Percentiles rank a stretch among this genome's conserved stretches.
phyloP scores from a whole-genome alignment of 1,140 invertebrate species.

The Leptonema lineaticorne region DNA sequence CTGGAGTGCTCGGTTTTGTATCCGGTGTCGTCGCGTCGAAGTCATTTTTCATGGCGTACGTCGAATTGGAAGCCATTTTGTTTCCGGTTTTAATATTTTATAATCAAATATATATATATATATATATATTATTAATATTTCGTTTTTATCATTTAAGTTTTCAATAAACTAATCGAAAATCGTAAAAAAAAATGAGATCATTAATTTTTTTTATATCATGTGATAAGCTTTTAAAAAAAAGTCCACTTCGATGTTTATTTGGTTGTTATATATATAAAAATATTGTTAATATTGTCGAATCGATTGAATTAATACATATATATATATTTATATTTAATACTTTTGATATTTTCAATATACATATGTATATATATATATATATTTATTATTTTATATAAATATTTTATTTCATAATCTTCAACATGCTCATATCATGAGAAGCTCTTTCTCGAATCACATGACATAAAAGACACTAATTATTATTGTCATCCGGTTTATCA shows the following conservation, averaged over 20 bases:
- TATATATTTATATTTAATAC: too few relatives aligned
- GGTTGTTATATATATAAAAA: neutral
- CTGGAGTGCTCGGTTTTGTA: conserved; percentile 33
- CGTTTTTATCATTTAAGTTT: neutral
- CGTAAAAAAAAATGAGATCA: neutral
- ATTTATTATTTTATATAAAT: neutral
- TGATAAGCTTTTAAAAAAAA: neutral
- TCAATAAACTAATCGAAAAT: neutral
- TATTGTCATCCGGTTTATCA: conserved; percentile 22
- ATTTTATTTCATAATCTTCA: conserved; percentile 13
- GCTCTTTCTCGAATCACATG: conserved; percentile 18
- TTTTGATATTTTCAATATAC: too few relatives aligned
- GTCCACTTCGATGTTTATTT: neutral
- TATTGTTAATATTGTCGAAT: neutral
- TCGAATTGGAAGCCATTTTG: conserved; percentile 36
- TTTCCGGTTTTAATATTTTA: too few relatives aligned
- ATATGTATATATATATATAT: neutral
- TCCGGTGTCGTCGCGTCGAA: conserved; percentile 37
- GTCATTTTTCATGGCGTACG: conserved; percentile 41
- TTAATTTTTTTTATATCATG: too few relatives aligned
- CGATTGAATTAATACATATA: neutral
- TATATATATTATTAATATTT: neutral
- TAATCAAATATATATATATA: too few relatives aligned
- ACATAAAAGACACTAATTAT: conserved; percentile 14
- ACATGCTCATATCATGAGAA: conserved; percentile 13